A percentile compares a stretch with the other conserved stretches of the same genome.
Evolutionary conservation across 92 coral and sea anemone species (phyloP).

Genomic region (Virgularia gustaviana): DNA sequence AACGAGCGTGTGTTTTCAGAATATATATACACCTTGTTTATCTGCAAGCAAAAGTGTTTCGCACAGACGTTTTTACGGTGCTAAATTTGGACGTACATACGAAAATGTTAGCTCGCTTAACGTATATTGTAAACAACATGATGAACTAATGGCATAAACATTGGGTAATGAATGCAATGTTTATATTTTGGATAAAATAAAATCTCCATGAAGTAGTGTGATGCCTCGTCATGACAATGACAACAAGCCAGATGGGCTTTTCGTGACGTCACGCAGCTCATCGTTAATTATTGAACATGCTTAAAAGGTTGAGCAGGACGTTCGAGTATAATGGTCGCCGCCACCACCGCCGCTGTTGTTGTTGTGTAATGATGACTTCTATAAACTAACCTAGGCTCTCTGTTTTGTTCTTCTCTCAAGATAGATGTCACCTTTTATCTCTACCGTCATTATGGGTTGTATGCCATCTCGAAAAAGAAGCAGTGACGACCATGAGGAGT

Average conservation of each 20-base stretch:
- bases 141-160: too few relatives aligned
- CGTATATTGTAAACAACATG: too few relatives aligned
- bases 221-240: background rate
- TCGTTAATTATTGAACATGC: conserved; percentile 38
- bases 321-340: too few relatives aligned
- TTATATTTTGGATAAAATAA: background rate
- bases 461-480: conserved; percentile 65
- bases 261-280: conserved; percentile 10
- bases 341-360: too few relatives aligned
- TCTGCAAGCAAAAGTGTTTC: background rate
- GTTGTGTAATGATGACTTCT: background rate
- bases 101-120: too few relatives aligned
- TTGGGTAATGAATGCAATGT: background rate
- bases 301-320: background rate
- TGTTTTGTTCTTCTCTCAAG: background rate
- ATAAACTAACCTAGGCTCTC: background rate
- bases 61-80: background rate
- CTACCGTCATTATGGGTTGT: conserved; percentile 76
- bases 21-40: too few relatives aligned
- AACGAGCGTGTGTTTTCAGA: too few relatives aligned
- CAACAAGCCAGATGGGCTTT: conserved; percentile 16
- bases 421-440: conserved; percentile 26
- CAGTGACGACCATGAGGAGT: background rate
- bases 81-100: too few relatives aligned
- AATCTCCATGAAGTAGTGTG: background rate